Conservation (phyloP, 2,888 invertebrate species). For the Dolichomitus sp. region DNA sequence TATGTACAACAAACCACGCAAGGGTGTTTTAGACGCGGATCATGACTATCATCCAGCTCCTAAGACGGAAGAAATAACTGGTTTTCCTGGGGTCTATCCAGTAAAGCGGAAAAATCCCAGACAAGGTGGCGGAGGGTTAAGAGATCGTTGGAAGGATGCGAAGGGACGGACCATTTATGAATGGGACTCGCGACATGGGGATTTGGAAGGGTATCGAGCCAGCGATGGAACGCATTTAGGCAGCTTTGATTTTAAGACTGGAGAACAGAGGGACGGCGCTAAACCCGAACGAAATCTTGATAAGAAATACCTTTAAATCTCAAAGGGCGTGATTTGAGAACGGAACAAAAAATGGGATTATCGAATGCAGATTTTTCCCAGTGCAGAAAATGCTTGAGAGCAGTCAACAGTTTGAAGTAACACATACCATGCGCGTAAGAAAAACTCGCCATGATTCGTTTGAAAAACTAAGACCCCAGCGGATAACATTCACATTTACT, state of each 20-base stretch:
- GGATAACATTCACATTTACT: neutral
- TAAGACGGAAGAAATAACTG: neutral
- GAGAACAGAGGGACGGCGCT: neutral
- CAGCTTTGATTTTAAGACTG: neutral
- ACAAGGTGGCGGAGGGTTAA: neutral
- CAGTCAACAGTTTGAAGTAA: neutral
- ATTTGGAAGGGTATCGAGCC: conserved; percentile 1
- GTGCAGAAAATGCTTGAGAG: neutral
- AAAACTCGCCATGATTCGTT: neutral
- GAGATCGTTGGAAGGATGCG: conserved; percentile 13
- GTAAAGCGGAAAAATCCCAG: neutral
- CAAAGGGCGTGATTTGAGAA: too few species aligned
- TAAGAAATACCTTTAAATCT: neutral
- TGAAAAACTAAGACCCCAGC: neutral
- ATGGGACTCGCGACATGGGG: neutral
- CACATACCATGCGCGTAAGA: neutral
- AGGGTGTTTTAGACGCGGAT: neutral
- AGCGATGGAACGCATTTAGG: conserved; percentile 12
- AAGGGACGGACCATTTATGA: neutral
- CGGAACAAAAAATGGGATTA: too few species aligned
- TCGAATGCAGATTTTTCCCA: neutral
- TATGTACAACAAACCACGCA: conserved; percentile 7
- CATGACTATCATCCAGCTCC: conserved; percentile 9
- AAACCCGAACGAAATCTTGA: neutral
- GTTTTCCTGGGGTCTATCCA: neutral